Evolutionary conservation across 2,888 invertebrate genomes (phyloP), one percentile per base, ranked within the genome.

Genomic region (Lasioglossum zephyrum): DNA sequence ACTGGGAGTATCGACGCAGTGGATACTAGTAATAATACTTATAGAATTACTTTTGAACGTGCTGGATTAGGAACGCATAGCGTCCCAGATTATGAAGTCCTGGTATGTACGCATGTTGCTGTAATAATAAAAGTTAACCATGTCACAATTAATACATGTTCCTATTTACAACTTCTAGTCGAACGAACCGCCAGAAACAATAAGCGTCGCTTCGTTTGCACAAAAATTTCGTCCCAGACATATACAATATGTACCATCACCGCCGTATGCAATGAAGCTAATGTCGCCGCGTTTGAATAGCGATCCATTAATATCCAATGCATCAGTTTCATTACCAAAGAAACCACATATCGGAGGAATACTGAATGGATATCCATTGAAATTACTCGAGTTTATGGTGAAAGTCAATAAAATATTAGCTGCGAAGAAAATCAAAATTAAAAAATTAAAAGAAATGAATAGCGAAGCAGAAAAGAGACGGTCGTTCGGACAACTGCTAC

Each of bases 21-120:
- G 39, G 99, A 99, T 94, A 98, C 99, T 8, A 97, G 98, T 6
- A 98, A 98, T 93, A 98, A 98, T 92, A 98, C 98, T 13, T 99
- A 99, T 95, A 96, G 99, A 92, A 98, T 99, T 90, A 98, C 98
- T 2, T 99, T 99, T 96, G 99, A 99, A 95, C 96, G 99, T 77
- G 97, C 97, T 70, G 99, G 98, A 72, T 96, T 99, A 66, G 99
- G 99, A 0, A 99, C 99, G 8, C 98, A 99, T 95, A 98, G 99
- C 79, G 98, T 99, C 86, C 99, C 99, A 39, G 99, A 99, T 95
- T 99, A 97, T 96, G 99, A 99, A 96, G 99, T 99, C 87, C 96
- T 99, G 91, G 96, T 96, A 93, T 73, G 83, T 86, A 66, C 26
- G 44, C 11, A 60, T 70, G 1, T 39, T 0, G 57, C 63, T n/a